Base-by-base conservation (phyloP, 1,140 invertebrate species). In the Spodoptera frugiperda region DNA sequence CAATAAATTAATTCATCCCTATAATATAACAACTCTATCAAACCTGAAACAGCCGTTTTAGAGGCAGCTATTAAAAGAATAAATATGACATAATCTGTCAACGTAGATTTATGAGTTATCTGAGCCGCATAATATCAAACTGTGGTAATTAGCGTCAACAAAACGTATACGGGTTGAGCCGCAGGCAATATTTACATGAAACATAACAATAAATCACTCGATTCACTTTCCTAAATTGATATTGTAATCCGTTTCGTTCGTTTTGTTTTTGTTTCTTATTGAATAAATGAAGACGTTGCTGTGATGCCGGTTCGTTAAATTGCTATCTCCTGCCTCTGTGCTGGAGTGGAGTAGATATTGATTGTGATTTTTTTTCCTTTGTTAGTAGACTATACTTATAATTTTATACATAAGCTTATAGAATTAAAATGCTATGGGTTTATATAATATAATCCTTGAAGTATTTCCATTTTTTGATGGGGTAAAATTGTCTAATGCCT, bases 181-280 rank as follows among this genome's bases (percentile, higher is more conserved):
- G 68, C 74, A 54, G 82, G 84, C 84, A 82, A 87, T 91, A 91
- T 91, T 91, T 89, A 90, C 87, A 89, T 88, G 86, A 55, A 80
- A 84, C 84, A 85, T 82, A 81, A 87, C 85, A 90, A 93, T 93
- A 93, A 93, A 93, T 93, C 91, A 92, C 83, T 88, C 86, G 87
- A 71, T 91, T 89, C 92, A 93, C 91, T 92, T 93, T 92, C 88
- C 91, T 93, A 93, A 93, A 93, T 93, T 93, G 92, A 93, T 93
- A 93, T 93, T 93, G 91, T 93, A 93, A 93, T 93, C 87, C 89
- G 87, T 85, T 87, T 65, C 25, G 8, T 71, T 21, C 76, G 81
- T 89, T 88, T 89, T 90, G 84, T 87, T 92, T 82, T 90, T 90
- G 84, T 92, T 92, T 84, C 78, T 65, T 72, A 76, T 88, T 87